Conservation (phyloP, 2,888 invertebrate genomes). For the Pecten maximus region DNA sequence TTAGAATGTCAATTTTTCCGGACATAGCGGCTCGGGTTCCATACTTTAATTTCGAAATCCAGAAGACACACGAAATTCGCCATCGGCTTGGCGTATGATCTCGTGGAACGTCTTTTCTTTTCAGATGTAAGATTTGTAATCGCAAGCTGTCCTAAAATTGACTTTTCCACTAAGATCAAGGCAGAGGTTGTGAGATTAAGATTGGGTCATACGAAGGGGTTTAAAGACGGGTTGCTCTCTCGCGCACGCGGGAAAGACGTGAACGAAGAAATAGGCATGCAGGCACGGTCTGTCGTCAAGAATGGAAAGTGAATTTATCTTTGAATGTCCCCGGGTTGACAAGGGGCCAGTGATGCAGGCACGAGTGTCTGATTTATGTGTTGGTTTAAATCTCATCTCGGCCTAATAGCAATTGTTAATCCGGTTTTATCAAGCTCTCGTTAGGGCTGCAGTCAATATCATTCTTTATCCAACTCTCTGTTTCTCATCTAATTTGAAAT, state of each 20-base stretch:
- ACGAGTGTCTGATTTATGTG: background rate
- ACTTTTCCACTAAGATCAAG: background rate
- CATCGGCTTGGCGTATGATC: background rate
- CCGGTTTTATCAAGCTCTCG: background rate
- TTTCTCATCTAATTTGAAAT: constrained; percentile 1
- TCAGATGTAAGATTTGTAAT: background rate
- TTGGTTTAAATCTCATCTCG: constrained; percentile 7
- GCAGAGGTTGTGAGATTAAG: background rate
- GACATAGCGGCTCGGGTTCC: background rate
- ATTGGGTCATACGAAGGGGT: background rate
- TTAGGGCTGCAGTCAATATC: background rate
- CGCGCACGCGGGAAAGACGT: constrained; percentile 4
- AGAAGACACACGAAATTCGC: background rate
- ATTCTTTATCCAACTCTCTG: background rate
- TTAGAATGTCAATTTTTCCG: constrained; percentile 16
- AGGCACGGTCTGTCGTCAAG: constrained; percentile 9
- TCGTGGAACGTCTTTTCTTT: background rate
- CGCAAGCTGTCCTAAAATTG: background rate
- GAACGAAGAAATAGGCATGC: background rate
- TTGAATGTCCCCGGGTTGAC: background rate
- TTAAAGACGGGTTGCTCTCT: constrained; percentile 22
- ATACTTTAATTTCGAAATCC: background rate
- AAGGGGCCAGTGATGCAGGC: background rate
- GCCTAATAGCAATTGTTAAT: constrained; percentile 7
- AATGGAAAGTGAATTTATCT: background rate